Conservation (phyloP, 2,888 invertebrate species). For the Cyclophora punctaria region DNA sequence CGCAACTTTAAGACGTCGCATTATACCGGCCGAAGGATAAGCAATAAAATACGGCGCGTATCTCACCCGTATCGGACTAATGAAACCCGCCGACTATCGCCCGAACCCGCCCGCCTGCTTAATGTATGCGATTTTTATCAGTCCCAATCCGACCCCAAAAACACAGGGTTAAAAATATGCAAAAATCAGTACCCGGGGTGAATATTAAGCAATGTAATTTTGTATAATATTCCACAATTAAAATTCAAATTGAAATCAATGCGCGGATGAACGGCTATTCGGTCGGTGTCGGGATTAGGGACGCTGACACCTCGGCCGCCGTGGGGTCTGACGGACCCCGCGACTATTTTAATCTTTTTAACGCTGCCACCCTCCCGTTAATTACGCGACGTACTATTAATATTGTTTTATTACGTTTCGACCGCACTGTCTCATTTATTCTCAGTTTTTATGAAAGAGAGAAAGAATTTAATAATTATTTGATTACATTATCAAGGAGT, state of each 20-base stretch:
- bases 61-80: slow-evolving; percentile 54
- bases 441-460: too few relatives aligned
- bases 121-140: slow-evolving; percentile 70
- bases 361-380: too few relatives aligned
- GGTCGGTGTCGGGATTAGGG: neutral
- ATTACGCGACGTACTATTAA: too few relatives aligned
- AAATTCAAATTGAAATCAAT: slow-evolving; percentile 77
- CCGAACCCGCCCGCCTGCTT: slow-evolving; percentile 42
- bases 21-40: slow-evolving; percentile 33
- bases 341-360: too few relatives aligned
- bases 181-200: slow-evolving; percentile 69
- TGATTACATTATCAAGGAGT: too few relatives aligned
- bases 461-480: too few relatives aligned
- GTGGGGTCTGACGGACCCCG: too few relatives aligned
- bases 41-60: slow-evolving; percentile 57
- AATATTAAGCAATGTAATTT: slow-evolving; percentile 73
- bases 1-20: slow-evolving; percentile 25
- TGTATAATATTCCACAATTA: slow-evolving; percentile 74
- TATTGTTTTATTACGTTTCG: too few relatives aligned
- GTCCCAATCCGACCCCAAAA: slow-evolving; percentile 36
- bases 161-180: slow-evolving; percentile 68
- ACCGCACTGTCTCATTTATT: too few relatives aligned
- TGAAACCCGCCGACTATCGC: slow-evolving; percentile 55
- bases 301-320: neutral
- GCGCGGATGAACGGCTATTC: slow-evolving; percentile 53